Conservation (phyloP, 1,140 invertebrate genomes). For the Eupristina koningsbergeri region DNA sequence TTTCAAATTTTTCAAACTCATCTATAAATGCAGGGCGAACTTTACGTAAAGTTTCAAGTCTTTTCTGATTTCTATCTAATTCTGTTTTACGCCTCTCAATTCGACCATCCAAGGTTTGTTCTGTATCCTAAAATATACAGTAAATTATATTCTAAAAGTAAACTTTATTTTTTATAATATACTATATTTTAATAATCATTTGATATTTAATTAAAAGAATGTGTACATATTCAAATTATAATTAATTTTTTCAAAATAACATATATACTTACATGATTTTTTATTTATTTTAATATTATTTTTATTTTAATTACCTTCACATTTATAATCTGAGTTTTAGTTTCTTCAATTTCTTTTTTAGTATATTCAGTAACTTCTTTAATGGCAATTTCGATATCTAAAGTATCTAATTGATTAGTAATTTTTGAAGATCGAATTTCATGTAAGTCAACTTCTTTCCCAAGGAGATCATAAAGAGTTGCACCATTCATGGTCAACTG, state of each 20-base stretch:
- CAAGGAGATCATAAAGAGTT: constrained; percentile 90
- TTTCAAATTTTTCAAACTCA: constrained; percentile 94
- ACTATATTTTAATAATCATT: background rate
- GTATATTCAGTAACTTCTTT: constrained; percentile 80
- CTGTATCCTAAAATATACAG: constrained; percentile 68
- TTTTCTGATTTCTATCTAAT: constrained; percentile 92
- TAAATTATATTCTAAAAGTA: background rate
- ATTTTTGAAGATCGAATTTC: constrained; percentile 79
- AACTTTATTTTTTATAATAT: too few species aligned
- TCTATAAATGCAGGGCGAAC: constrained; percentile 98
- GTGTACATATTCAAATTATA: background rate
- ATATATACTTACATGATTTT: constrained; percentile 24
- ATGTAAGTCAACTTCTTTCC: constrained; percentile 88
- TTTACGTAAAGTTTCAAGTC: constrained; percentile 93
- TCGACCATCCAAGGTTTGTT: constrained; percentile 88
- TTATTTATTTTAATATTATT: background rate
- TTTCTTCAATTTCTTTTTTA: constrained; percentile 81
- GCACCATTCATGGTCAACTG: constrained; percentile 94
- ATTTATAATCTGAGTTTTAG: constrained; percentile 84
- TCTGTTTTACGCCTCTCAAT: constrained; percentile 93
- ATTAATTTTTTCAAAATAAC: background rate
- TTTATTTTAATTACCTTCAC: constrained; percentile 76
- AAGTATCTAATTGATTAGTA: constrained; percentile 86
- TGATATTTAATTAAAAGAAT: background rate
- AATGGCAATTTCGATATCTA: constrained; percentile 84